Evolutionary conservation across 2,888 invertebrate species (phyloP).

Genomic region (Trachelus iudaicus): DNA sequence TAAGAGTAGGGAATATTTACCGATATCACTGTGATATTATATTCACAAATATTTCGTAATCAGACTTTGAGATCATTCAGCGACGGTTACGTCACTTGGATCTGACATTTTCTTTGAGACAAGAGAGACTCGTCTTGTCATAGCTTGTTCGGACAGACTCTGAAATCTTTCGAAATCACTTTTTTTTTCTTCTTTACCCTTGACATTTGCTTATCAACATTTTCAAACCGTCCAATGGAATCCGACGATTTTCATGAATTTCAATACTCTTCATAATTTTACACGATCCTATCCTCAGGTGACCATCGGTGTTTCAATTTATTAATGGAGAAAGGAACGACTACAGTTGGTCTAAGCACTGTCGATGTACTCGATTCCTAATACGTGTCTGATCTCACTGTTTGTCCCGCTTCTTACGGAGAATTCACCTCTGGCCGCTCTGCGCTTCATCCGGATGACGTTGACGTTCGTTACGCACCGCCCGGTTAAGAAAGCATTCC

Average conservation of each 20-base stretch:
- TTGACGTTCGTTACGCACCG: not conserved
- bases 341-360: not conserved
- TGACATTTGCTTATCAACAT: not conserved
- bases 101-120: not conserved
- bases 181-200: not conserved
- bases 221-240: not conserved
- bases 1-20: no score
- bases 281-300: not conserved
- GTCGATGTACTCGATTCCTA: not conserved
- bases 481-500: constrained; percentile 2
- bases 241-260: not conserved
- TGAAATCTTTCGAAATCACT: not conserved
- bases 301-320: not conserved
- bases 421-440: not conserved
- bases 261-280: not conserved
- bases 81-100: no score
- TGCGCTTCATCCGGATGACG: not conserved
- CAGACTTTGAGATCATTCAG: no score
- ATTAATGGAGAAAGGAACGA: not conserved
- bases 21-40: no score
- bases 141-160: not conserved
- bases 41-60: no score
- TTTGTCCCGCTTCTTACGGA: not conserved
- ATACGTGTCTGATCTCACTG: not conserved
- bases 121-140: not conserved